Conservation (phyloP, 1,140 invertebrate species). For the Vanessa atalanta region DNA sequence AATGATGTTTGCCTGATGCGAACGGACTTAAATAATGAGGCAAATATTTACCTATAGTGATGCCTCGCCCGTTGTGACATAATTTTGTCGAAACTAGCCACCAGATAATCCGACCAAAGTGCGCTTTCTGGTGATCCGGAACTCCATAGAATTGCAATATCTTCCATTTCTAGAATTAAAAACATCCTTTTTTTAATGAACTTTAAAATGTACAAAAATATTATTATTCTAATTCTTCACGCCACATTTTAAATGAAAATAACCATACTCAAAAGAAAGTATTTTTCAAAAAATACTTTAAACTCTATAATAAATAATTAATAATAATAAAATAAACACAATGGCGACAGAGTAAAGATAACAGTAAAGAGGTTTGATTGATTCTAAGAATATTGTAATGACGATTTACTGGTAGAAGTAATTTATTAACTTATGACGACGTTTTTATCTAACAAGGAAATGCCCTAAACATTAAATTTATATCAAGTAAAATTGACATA, state of each 20-base stretch:
- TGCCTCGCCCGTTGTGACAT: slow-evolving; percentile 87
- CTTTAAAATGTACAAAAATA: too few species aligned
- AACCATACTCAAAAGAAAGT: too few species aligned
- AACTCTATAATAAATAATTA: neutral
- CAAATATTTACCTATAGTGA: slow-evolving; percentile 83
- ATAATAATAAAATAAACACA: slow-evolving; percentile 1
- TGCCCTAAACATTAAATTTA: slow-evolving; percentile 42
- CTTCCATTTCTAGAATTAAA: slow-evolving; percentile 85
- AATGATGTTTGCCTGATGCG: too few species aligned
- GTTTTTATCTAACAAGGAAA: slow-evolving; percentile 48
- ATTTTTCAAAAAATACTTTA: too few species aligned
- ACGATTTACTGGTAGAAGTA: neutral
- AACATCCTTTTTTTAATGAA: neutral
- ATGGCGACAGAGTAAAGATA: slow-evolving; percentile 6
- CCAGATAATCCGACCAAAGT: slow-evolving; percentile 90
- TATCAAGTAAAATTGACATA: slow-evolving; percentile 48
- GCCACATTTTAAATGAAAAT: too few species aligned
- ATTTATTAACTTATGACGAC: slow-evolving; percentile 26
- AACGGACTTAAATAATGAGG: too few species aligned
- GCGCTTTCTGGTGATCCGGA: slow-evolving; percentile 87
- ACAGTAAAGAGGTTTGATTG: slow-evolving; percentile 20
- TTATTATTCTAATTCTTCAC: too few species aligned
- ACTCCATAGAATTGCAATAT: slow-evolving; percentile 89
- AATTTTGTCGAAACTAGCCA: slow-evolving; percentile 90
- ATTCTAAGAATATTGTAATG: slow-evolving; percentile 31